Conservation (phyloP, 2,888 invertebrate genomes). For the Sinohyriopsis cumingii region DNA sequence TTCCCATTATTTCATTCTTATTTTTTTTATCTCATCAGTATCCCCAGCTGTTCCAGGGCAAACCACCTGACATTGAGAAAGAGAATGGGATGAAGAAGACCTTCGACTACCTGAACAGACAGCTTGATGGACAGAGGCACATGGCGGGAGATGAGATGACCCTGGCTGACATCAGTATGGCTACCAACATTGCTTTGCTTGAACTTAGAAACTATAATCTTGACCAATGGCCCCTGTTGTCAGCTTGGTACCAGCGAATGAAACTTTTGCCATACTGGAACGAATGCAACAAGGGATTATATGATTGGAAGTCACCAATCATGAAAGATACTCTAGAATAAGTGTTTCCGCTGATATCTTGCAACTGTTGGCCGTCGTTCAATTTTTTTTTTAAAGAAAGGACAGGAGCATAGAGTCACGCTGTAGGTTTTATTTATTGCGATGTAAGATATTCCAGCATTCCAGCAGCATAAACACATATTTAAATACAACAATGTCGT, state of each 20-base stretch:
- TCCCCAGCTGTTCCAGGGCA: constrained; percentile 43
- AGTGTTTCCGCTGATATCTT: too few species aligned
- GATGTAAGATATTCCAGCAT: too few species aligned
- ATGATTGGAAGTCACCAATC: constrained; percentile 45
- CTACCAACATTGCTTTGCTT: constrained; percentile 80
- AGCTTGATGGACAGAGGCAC: constrained; percentile 78
- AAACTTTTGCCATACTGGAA: constrained; percentile 43
- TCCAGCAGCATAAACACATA: too few species aligned
- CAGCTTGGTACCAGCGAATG: constrained; percentile 44
- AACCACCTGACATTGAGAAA: constrained; percentile 43
- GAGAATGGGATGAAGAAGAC: constrained; percentile 42
- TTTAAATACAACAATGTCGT: too few species aligned
- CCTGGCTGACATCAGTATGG: constrained; percentile 83
- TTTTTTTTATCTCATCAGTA: constrained; percentile 25
- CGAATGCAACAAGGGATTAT: constrained; percentile 47
- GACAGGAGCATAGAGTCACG: too few species aligned
- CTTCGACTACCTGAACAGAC: constrained; percentile 45
- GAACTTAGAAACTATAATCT: constrained; percentile 73
- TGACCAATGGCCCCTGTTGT: constrained; percentile 36
- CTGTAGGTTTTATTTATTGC: too few species aligned
- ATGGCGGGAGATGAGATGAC: constrained; percentile 83
- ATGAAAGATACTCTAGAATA: not conserved
- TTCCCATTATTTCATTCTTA: too few species aligned
- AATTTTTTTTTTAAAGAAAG: too few species aligned
- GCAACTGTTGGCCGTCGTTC: too few species aligned